Evolutionary conservation across 2,888 invertebrate species (phyloP), one percentile per base, ranked within the genome.

Genomic region (Deilephila elpenor): DNA sequence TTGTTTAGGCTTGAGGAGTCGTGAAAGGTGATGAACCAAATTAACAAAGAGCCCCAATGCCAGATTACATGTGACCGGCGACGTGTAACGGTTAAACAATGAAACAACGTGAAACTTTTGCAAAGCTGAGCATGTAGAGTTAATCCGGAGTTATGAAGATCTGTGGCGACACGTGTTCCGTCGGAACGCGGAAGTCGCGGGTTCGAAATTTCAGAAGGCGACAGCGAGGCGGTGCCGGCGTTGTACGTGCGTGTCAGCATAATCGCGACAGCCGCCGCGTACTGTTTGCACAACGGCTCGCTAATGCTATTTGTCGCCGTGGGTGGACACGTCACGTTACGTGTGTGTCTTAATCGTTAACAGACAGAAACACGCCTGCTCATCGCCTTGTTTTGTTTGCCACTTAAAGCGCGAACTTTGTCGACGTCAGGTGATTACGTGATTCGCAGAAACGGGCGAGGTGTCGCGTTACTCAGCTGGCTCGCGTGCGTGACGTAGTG

Each of bases 261-360:
- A 90, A 90, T 89, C 89, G 88, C 83, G 88, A 67, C 67, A 51
- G 44, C 67, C 88, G 86, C 87, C 87, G 84, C 88, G 88, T 85
- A 82, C 84, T 93, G 93, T 94, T 93, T 93, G 89, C 84, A 80
- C 83, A 89, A 87, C 87, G 87, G 85, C 86, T 85, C 86, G 88
- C 90, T 93, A 93, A 93, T 93, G 90, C 90, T 92, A 88, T 93
- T 93, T 93, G 89, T 88, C 84, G 83, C 86, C 78, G 85, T 85
- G 88, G 90, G 88, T 88, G 89, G 89, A 86, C 90, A 87, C 87
- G 88, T 87, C 89, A 88, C 88, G 86, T 87, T 87, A 88, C 85
- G 80, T 91, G 91, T 93, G 90, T 91, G 86, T 93, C 92, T 94
- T 93, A 91, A 91, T 93, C 89, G 90, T 93, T 93, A 91, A 84